Percentiles rank a stretch among this genome's conserved stretches.
Conservation (phyloP, 2,113 vertebrate species). For the Ploceus nigricollis region DNA sequence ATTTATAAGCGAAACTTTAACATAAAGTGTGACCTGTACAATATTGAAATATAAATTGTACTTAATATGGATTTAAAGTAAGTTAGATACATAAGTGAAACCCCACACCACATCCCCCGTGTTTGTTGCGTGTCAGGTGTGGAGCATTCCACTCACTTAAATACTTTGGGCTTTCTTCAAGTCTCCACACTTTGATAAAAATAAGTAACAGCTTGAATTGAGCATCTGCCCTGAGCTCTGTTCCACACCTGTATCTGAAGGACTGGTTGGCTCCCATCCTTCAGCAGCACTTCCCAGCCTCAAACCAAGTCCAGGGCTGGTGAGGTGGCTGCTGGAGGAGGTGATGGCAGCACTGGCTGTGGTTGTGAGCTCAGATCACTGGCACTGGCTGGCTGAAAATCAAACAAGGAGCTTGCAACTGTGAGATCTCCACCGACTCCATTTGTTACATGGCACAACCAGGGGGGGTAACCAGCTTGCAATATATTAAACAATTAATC, state of each 20-base stretch:
- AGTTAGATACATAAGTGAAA: not conserved
- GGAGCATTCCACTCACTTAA: not conserved
- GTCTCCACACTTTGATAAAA: not conserved
- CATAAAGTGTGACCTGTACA: constrained; percentile 18
- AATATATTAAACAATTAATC: constrained; percentile 51
- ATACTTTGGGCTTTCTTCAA: not conserved
- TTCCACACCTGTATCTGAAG: not conserved
- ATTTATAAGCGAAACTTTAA: constrained; percentile 42
- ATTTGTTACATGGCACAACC: constrained; percentile 19
- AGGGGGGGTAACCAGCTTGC: constrained; percentile 27
- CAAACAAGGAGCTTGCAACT: constrained; percentile 1
- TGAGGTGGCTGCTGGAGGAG: not conserved
- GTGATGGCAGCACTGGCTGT: not conserved
- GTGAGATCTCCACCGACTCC: not conserved
- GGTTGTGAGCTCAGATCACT: not conserved
- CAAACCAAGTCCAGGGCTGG: not conserved
- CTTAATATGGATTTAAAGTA: constrained; percentile 32
- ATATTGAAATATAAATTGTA: constrained; percentile 41
- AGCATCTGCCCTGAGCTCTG: not conserved
- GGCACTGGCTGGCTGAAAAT: not conserved
- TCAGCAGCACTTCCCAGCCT: not conserved
- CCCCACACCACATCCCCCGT: not conserved
- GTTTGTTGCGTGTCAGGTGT: accelerated
- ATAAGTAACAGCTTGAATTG: not conserved
- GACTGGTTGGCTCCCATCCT: not conserved